A percentile compares a stretch with the other conserved stretches of the same genome.
Conservation (phyloP, 2,113 vertebrate species). For the Pteronura brasiliensis region DNA sequence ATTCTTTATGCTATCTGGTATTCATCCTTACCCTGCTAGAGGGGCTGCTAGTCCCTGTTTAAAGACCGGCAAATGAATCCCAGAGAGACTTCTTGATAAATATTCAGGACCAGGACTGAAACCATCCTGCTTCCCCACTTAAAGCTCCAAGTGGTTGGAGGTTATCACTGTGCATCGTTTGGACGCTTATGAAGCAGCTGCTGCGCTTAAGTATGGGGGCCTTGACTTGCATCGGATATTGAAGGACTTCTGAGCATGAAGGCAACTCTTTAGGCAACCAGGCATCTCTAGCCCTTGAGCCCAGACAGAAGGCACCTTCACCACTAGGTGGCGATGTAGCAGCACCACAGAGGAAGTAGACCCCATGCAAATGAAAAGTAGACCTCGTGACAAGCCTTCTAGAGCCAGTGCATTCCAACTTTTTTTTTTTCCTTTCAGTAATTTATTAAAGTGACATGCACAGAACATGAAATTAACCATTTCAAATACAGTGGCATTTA, state of each 20-base stretch:
- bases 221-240: too few relatives aligned
- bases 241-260: not conserved
- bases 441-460: not conserved
- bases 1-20: not conserved
- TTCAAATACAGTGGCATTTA: not conserved
- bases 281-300: not conserved
- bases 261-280: not conserved
- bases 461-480: not conserved
- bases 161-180: not conserved
- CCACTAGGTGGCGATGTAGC: slow-evolving; percentile 60
- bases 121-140: not conserved
- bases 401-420: not conserved
- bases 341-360: not conserved
- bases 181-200: not conserved
- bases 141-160: not conserved
- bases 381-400: not conserved
- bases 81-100: not conserved
- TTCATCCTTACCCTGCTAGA: not conserved
- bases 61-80: not conserved
- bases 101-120: not conserved
- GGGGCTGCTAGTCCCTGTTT: not conserved
- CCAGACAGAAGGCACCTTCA: not conserved
- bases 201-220: too few relatives aligned
- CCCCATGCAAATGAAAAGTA: rapidly evolving
- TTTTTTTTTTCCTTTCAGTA: not conserved